These are phyloP conservation scores for Zaprionus obscuricornis DNA, from an alignment of 2,888 invertebrate genomes.

Conservation along the genomic window DNA sequence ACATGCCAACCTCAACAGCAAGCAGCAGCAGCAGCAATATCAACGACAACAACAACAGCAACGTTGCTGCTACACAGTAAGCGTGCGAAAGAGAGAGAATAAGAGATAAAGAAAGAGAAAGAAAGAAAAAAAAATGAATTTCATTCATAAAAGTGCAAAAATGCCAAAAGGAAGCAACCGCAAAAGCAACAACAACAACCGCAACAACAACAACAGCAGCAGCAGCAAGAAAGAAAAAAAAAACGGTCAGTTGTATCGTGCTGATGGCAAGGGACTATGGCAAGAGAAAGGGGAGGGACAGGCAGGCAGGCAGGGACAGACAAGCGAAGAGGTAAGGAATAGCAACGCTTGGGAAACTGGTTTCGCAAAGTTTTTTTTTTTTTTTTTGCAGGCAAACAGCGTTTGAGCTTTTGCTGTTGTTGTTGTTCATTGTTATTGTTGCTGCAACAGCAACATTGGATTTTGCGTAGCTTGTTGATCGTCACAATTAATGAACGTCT, in stretches of 20 bases:
- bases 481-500: conserved; percentile 81
- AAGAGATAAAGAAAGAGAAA: neutral
- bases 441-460: conserved; percentile 40
- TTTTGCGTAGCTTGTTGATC: conserved; percentile 79
- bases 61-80: neutral
- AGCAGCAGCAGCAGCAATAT: conserved; percentile 31
- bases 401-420: conserved; percentile 15
- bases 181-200: conserved; percentile 33
- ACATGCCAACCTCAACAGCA: conserved; percentile 67
- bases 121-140: conserved; percentile 44
- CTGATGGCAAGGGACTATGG: neutral
- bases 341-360: conserved; percentile 37
- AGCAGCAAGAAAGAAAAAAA: conserved; percentile 23
- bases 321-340: conserved; percentile 31
- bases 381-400: conserved; percentile 35
- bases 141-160: conserved; percentile 76
- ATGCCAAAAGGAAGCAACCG: conserved; percentile 70
- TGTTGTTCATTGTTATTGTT: conserved; percentile 48
- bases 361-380: no score
- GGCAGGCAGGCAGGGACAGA: neutral
- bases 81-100: no score
- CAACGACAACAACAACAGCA: conserved; percentile 24
- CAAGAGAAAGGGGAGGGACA: neutral
- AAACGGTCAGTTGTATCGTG: conserved; percentile 32
- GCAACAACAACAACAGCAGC: conserved; percentile 14